These are phyloP conservation scores for Pyralis farinalis DNA, from an alignment of 2,888 invertebrate species.

Conservation along the genomic window DNA sequence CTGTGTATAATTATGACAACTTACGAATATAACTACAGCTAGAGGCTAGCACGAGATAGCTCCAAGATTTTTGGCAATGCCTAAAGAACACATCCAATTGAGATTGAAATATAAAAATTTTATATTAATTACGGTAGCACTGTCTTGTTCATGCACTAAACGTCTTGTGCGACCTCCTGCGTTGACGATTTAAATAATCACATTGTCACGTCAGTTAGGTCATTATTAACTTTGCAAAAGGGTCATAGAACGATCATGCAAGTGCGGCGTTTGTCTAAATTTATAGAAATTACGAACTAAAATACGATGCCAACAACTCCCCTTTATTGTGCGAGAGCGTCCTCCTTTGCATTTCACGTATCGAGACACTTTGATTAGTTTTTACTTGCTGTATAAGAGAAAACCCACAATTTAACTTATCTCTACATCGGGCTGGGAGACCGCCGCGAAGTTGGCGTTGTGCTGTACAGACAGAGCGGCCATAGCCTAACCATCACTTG, in stretches of 20 bases:
- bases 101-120: neutral
- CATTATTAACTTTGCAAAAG: constrained; percentile 44
- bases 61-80: neutral
- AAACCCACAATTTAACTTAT: constrained; percentile 46
- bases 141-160: neutral
- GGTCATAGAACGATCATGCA: constrained; percentile 45
- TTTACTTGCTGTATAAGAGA: constrained; percentile 44
- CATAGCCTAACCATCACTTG: constrained; percentile 68
- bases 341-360: constrained; percentile 78
- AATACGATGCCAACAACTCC: constrained; percentile 53
- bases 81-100: constrained; percentile 3
- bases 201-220: constrained; percentile 51
- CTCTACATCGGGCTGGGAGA: constrained; percentile 48
- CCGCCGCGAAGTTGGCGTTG: constrained; percentile 61
- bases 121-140: neutral
- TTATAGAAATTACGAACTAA: constrained; percentile 25
- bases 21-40: neutral
- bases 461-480: constrained; percentile 55
- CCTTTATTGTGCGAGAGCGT: constrained; percentile 74
- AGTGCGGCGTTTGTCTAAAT: constrained; percentile 50
- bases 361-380: constrained; percentile 46
- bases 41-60: neutral
- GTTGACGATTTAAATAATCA: constrained; percentile 24
- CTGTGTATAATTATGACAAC: neutral
- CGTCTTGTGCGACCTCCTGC: neutral